Percentiles rank a stretch among this genome's conserved stretches.
Evolutionary conservation across 2,888 invertebrate species (phyloP).

Genomic region (Cosmia pyralina): DNA sequence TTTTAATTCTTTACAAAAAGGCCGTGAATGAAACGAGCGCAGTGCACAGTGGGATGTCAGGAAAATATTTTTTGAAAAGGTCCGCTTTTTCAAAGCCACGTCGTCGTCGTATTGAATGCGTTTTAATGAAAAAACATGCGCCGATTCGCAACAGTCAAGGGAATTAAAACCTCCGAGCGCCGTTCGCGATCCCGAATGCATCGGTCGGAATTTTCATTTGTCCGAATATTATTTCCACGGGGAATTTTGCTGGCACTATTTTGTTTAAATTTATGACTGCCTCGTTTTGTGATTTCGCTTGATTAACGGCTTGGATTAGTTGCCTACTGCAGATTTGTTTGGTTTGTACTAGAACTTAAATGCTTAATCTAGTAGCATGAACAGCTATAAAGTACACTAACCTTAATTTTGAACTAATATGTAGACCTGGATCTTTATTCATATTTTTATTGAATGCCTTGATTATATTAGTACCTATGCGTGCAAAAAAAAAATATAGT

Average conservation of each 20-base stretch:
- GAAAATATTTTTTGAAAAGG: slow-evolving; percentile 88
- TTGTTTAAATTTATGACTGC: slow-evolving; percentile 77
- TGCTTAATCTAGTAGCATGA: background rate
- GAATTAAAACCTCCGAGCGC: slow-evolving; percentile 87
- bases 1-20: slow-evolving; percentile 78
- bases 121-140: slow-evolving; percentile 90
- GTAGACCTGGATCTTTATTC: background rate
- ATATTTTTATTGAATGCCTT: background rate
- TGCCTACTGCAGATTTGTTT: slow-evolving; percentile 49
- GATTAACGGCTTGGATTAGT: slow-evolving; percentile 75
- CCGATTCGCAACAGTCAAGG: slow-evolving; percentile 90
- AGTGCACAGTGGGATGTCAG: slow-evolving; percentile 85
- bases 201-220: slow-evolving; percentile 86
- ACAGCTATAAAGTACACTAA: background rate
- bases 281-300: slow-evolving; percentile 73
- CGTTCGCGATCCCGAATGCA: slow-evolving; percentile 82
- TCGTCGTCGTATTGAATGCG: slow-evolving; percentile 90
- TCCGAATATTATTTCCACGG: slow-evolving; percentile 86
- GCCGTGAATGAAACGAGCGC: slow-evolving; percentile 80
- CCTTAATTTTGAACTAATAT: background rate
- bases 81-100: slow-evolving; percentile 88
- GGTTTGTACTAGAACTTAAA: background rate
- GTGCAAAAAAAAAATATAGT: too few species aligned
- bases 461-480: too few species aligned
- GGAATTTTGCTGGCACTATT: slow-evolving; percentile 76